These are phyloP conservation scores for Pristionchus maxplancki DNA, from an alignment of 2,888 invertebrate genomes.

Conservation along the genomic window DNA sequence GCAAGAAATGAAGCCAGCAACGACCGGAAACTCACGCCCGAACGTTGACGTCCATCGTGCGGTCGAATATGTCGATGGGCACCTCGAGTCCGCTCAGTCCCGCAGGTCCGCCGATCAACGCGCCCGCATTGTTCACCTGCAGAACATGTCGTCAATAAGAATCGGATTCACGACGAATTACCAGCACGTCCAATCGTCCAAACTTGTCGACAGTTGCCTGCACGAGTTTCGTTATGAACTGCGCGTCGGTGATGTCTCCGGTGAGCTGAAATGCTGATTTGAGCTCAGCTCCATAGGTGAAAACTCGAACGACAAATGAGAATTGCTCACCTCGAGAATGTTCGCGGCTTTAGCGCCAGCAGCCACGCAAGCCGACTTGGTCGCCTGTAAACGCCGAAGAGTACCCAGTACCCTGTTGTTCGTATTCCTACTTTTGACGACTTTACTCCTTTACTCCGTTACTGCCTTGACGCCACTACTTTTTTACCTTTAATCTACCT, in stretches of 20 bases:
- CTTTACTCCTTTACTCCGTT: no score
- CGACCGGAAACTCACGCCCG: background rate
- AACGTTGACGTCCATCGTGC: background rate
- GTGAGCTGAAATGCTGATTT: background rate
- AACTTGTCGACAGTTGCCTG: background rate
- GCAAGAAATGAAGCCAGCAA: background rate
- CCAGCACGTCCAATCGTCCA: background rate
- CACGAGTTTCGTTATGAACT: background rate
- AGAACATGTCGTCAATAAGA: no score
- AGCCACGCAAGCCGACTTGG: background rate
- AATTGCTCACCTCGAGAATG: background rate
- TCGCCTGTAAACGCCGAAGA: background rate
- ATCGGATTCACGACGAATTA: background rate
- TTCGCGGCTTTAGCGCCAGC: background rate
- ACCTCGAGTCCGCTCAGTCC: background rate
- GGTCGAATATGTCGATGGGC: background rate
- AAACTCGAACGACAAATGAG: no score
- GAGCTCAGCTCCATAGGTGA: no score
- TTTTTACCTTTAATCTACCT: no score
- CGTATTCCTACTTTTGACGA: no score
- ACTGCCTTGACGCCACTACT: no score
- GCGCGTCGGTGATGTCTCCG: background rate
- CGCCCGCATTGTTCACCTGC: constrained; percentile 7
- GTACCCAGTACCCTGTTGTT: no score
- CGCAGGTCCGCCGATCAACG: background rate